These are phyloP conservation scores for Dicyrtoma fusca DNA, from an alignment of 2,888 invertebrate species.

Conservation along the genomic window DNA sequence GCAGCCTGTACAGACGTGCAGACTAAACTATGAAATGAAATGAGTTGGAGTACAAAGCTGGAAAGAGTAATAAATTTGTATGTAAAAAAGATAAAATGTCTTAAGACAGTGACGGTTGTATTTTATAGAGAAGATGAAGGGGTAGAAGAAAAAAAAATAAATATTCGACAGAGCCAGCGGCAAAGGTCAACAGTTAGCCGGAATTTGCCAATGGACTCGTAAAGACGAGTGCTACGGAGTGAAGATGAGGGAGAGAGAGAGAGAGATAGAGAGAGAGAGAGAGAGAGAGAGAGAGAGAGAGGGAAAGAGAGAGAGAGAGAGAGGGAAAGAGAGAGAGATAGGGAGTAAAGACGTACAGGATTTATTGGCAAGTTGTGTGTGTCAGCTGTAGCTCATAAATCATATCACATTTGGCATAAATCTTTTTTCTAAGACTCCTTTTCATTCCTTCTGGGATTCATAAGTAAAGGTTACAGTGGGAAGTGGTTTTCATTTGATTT, in stretches of 20 bases:
- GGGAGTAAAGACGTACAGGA: conserved; percentile 30
- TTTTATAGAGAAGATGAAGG: too few relatives aligned
- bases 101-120: background rate
- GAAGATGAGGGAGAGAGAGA: conserved; percentile 1
- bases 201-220: background rate
- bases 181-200: background rate
- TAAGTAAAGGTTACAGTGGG: conserved; percentile 21
- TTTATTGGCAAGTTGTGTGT: conserved; percentile 37
- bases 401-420: conserved; percentile 35
- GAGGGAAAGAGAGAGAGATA: conserved; percentile 14
- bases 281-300: conserved; percentile 7
- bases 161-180: too few relatives aligned
- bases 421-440: conserved; percentile 25
- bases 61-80: conserved; percentile 2
- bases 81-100: conserved; percentile 23
- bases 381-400: conserved; percentile 38
- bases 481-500: conserved; percentile 28
- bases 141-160: too few relatives aligned
- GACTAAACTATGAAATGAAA: too few relatives aligned
- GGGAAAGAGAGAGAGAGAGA: background rate
- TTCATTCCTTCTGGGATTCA: conserved; percentile 20
- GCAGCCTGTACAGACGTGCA: too few relatives aligned
- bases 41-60: too few relatives aligned
- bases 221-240: background rate
- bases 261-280: too few relatives aligned